These are phyloP conservation scores for Drosophila melanosoma DNA, from an alignment of 2,888 invertebrate genomes.

Conservation along the genomic window DNA sequence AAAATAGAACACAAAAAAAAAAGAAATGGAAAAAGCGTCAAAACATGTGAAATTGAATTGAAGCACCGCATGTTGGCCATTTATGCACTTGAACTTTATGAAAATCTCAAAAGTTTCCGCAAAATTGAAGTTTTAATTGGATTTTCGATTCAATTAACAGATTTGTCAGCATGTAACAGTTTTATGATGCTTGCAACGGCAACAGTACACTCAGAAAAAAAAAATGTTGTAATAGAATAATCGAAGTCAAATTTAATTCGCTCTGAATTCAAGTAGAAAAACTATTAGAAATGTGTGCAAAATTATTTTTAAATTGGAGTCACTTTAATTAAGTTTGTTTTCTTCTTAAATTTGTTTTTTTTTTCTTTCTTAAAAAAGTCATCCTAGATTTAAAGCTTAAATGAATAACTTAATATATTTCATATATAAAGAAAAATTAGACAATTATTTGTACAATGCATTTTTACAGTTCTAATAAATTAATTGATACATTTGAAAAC, in stretches of 20 bases:
- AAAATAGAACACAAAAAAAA: conserved; percentile 4
- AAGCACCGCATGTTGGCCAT: conserved; percentile 68
- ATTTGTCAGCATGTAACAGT: conserved; percentile 81
- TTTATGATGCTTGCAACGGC: conserved; percentile 66
- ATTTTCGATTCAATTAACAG: conserved; percentile 84
- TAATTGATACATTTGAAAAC: neutral
- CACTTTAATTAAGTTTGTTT: neutral
- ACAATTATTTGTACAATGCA: neutral
- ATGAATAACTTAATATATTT: neutral
- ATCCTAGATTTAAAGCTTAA: neutral
- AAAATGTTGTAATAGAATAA: too few species aligned
- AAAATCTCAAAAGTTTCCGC: conserved; percentile 63
- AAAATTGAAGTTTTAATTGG: conserved; percentile 83
- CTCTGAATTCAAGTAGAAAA: neutral
- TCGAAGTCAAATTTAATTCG: neutral
- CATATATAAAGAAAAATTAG: neutral
- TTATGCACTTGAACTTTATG: conserved; percentile 73
- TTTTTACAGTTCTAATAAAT: neutral
- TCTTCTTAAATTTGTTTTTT: neutral
- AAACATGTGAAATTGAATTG: conserved; percentile 43
- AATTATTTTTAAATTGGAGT: neutral
- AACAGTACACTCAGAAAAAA: neutral
- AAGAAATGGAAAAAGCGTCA: conserved; percentile 35
- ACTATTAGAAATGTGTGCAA: neutral
- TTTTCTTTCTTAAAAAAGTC: neutral